phyloP scores from a whole-genome alignment of 1,140 invertebrate genomes.

The Bombus polaris region DNA sequence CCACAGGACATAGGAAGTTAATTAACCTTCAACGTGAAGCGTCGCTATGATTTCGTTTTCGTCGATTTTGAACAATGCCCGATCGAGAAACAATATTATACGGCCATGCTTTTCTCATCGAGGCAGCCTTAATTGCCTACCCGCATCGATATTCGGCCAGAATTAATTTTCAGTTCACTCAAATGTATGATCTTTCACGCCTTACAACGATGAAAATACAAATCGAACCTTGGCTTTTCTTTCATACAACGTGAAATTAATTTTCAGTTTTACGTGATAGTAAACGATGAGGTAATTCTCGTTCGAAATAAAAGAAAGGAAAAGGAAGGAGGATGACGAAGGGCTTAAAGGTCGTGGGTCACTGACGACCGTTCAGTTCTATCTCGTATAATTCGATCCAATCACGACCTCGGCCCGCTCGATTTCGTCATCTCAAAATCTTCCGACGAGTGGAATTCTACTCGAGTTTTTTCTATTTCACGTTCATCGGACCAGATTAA shows the following conservation, averaged over 20 bases:
- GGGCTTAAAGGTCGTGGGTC: not conserved
- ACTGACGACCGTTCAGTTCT: not conserved
- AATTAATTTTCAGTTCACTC: not conserved
- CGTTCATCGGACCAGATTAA: slow-evolving; percentile 23
- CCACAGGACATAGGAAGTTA: slow-evolving; percentile 22
- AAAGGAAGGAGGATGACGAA: not conserved
- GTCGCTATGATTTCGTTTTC: slow-evolving; percentile 1
- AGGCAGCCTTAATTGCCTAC: no score
- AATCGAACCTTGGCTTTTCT: not conserved
- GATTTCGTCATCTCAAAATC: slow-evolving; percentile 24
- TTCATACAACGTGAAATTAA: not conserved
- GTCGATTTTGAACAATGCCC: not conserved
- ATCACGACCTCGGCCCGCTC: slow-evolving; percentile 18
- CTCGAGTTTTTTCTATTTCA: slow-evolving; percentile 18
- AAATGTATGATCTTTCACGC: not conserved
- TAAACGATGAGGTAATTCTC: not conserved
- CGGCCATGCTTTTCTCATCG: not conserved
- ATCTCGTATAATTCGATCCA: slow-evolving; percentile 31
- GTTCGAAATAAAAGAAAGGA: not conserved
- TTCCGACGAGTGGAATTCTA: not conserved
- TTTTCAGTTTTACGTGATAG: not conserved
- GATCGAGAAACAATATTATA: slow-evolving; percentile 1
- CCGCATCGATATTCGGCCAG: not conserved
- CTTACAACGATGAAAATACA: not conserved
- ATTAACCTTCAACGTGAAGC: slow-evolving; percentile 6